Evolutionary conservation across 1,140 invertebrate genomes (phyloP), one percentile per base, ranked within the genome.

Genomic region (Drosophila quadrilineata): DNA sequence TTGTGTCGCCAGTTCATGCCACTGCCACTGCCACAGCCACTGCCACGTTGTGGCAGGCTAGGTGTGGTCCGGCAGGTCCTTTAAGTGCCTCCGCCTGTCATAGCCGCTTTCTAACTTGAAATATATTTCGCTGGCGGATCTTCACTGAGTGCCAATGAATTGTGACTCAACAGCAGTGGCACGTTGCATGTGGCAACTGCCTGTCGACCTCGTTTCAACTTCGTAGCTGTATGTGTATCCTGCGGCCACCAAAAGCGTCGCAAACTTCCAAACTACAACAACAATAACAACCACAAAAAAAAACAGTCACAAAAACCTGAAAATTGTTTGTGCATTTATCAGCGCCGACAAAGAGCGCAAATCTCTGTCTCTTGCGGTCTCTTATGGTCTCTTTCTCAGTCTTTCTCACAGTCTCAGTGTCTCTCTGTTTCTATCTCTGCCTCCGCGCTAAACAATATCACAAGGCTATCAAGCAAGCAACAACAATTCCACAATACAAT

Each of bases 291-390:
- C 17, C 8, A 36, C 4, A 28, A n/a, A 46, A 26, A 31, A 24
- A 41, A 38, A 21, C 45, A 66, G 45, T 56, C 54, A 71, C 71
- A 54, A 49, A 58, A 71, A 76, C 77, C 77, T 82, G 76, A 84
- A 80, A 82, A 82, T 73, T 40, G 69, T 82, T 77, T 84, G 69
- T 54, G 71, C 76, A 79, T 79, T 85, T 85, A 85, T 85, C 79
- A 79, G 79, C 74, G 67, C 79, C 79, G 79, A 85, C 79, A 85
- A 85, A 85, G 79, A 63, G 58, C 63, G 58, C 62, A 85, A 85
- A 85, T 85, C 79, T 85, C 64, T n/a, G n/a, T n/a, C n/a, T n/a
- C n/a, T n/a, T n/a, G n/a, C n/a, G n/a, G n/a, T n/a, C n/a, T n/a
- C n/a, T n/a, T n/a, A n/a, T n/a, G n/a, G n/a, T n/a, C n/a, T n/a